These are phyloP conservation scores for Esox lucius DNA, from an alignment of 2,797 vertebrate genomes.

Conservation along the genomic window DNA sequence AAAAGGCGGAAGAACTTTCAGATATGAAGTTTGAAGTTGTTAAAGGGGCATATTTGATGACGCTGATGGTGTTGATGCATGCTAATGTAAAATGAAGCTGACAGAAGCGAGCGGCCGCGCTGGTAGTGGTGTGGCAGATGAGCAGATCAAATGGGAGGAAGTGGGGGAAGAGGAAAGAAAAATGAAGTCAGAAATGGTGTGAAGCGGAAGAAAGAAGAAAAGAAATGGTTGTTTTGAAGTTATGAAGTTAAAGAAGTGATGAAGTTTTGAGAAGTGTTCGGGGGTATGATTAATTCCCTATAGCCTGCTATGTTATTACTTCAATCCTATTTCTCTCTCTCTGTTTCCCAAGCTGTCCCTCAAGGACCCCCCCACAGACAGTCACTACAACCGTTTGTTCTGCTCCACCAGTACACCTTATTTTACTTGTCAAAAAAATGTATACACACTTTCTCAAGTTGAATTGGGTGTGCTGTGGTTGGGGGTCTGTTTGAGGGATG, in stretches of 20 bases:
- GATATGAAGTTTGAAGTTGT: constrained; percentile 89
- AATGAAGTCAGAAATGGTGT: constrained; percentile 79
- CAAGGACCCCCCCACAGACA: background rate
- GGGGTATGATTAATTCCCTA: constrained; percentile 94
- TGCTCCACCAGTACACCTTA: background rate
- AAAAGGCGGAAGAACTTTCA: constrained; percentile 98
- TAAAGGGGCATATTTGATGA: constrained; percentile 92
- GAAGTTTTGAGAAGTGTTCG: constrained; percentile 95
- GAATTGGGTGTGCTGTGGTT: background rate
- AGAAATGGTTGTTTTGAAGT: constrained; percentile 85
- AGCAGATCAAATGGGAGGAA: constrained; percentile 60
- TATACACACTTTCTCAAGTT: background rate
- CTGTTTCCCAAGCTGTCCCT: background rate
- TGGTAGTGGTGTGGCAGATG: constrained; percentile 72
- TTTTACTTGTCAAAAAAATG: background rate
- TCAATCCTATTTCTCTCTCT: constrained; percentile 63
- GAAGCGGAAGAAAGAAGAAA: constrained; percentile 99
- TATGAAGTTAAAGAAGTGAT: constrained; percentile 84
- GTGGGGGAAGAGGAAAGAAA: constrained; percentile 72
- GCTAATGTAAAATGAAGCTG: constrained; percentile 87
- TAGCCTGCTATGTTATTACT: constrained; percentile 88
- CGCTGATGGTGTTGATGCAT: constrained; percentile 99
- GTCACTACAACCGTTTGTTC: constrained; percentile 10
- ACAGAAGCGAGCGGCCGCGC: constrained; percentile 80
- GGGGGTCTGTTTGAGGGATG: background rate